A percentile compares a stretch with the other conserved stretches of the same genome.
phyloP scores from a whole-genome alignment of 2,113 vertebrate species.

The Ochotona princeps region DNA sequence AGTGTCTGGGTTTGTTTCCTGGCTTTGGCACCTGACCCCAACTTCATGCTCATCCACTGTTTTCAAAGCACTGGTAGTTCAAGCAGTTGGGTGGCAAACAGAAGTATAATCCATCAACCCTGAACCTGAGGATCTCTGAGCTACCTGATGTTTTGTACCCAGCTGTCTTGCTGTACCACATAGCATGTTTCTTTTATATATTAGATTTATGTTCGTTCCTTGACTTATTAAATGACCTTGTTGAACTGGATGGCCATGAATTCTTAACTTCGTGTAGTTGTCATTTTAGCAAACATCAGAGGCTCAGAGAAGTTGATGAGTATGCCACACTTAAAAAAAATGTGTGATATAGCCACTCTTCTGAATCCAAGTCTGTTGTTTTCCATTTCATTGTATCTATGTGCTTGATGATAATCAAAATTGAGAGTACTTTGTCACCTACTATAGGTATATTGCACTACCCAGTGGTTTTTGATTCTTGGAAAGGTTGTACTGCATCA shows the following conservation, averaged over 20 bases:
- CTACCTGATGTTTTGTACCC: neutral
- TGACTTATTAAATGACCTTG: constrained; percentile 3
- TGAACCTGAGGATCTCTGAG: neutral
- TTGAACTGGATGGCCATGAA: neutral
- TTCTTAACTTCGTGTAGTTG: neutral
- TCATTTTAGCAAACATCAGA: constrained; percentile 45
- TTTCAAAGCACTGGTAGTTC: no score
- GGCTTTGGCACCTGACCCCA: no score
- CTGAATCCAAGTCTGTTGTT: neutral
- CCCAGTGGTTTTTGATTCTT: constrained; percentile 17
- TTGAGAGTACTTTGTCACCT: constrained; percentile 10
- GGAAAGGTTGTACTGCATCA: neutral
- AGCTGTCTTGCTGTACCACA: neutral
- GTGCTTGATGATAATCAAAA: neutral
- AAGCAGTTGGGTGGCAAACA: neutral
- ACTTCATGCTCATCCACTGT: no score
- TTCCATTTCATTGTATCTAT: neutral
- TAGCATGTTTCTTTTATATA: neutral
- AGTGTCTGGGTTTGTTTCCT: no score
- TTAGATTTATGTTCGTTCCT: neutral
- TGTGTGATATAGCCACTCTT: neutral
- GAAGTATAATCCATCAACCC: neutral
- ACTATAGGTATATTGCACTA: neutral
- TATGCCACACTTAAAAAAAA: neutral
- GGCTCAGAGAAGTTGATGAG: neutral